Conservation (phyloP, 2,797 vertebrate species). For the Hypotaenidia okinawae region DNA sequence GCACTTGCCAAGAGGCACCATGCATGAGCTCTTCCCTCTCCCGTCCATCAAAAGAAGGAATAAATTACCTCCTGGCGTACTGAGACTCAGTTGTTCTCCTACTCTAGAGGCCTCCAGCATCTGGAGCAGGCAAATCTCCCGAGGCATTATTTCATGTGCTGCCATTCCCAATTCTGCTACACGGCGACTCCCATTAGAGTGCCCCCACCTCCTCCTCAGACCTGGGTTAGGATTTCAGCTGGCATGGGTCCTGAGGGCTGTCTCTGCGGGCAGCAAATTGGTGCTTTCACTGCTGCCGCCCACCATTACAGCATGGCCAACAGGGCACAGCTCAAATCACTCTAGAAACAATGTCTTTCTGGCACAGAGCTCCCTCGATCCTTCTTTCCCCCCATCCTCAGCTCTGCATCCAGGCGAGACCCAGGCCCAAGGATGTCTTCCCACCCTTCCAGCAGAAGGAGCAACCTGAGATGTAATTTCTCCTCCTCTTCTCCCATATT, state of each 20-base stretch:
- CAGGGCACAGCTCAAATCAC: background rate
- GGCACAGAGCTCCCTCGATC: background rate
- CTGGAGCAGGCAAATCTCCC: background rate
- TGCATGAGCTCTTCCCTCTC: background rate
- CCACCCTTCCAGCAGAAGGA: background rate
- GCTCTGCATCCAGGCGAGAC: background rate
- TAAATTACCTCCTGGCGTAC: background rate
- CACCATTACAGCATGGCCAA: background rate
- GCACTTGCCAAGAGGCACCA: background rate
- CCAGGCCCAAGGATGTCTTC: background rate
- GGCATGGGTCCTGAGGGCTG: background rate
- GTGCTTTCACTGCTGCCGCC: background rate
- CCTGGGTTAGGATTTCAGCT: background rate
- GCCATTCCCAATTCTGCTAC: background rate
- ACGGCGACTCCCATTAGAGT: background rate
- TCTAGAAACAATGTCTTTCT: background rate
- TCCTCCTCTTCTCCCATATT: background rate
- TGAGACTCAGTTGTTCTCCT: background rate
- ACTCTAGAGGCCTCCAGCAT: background rate
- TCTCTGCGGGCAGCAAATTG: background rate
- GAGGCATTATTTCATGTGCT: background rate
- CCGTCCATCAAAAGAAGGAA: background rate
- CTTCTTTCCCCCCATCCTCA: too few species aligned
- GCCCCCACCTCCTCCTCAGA: background rate
- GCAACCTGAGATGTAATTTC: background rate